These are phyloP conservation scores for Coelogynopora nodosa DNA, from an alignment of 2,888 invertebrate genomes.

Conservation along the genomic window DNA sequence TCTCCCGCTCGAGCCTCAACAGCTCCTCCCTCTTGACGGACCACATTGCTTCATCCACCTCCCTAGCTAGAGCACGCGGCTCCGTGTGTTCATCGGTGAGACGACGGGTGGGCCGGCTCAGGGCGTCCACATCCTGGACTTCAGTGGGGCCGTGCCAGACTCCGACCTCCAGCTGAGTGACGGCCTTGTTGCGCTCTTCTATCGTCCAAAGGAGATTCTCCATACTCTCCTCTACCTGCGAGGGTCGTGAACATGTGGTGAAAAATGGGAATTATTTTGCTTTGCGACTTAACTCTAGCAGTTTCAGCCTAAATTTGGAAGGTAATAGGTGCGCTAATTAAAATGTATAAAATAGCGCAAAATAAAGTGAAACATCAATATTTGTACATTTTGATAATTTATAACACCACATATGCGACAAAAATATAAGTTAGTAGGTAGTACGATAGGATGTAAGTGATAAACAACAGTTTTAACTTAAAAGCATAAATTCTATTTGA, in stretches of 20 bases:
- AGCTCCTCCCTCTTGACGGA: background rate
- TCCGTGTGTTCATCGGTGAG: background rate
- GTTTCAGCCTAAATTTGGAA: no score
- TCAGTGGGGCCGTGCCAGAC: background rate
- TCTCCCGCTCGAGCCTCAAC: background rate
- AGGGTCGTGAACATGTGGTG: background rate
- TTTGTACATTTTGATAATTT: no score
- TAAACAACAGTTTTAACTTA: no score
- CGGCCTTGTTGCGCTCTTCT: slow-evolving; percentile 84
- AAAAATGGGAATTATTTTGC: no score
- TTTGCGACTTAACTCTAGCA: no score
- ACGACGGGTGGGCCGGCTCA: background rate
- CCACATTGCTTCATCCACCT: background rate
- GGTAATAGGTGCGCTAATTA: no score
- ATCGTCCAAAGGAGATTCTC: slow-evolving; percentile 82
- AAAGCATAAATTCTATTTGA: no score
- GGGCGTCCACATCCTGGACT: background rate
- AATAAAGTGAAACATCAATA: no score
- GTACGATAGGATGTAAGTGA: no score
- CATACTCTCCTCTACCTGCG: slow-evolving; percentile 81
- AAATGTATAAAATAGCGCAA: no score
- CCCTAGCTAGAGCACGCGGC: background rate
- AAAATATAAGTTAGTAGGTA: no score
- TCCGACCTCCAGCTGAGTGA: slow-evolving; percentile 81
- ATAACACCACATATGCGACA: no score